Conservation (phyloP, 2,888 invertebrate genomes). For the Lycophotia porphyrea region DNA sequence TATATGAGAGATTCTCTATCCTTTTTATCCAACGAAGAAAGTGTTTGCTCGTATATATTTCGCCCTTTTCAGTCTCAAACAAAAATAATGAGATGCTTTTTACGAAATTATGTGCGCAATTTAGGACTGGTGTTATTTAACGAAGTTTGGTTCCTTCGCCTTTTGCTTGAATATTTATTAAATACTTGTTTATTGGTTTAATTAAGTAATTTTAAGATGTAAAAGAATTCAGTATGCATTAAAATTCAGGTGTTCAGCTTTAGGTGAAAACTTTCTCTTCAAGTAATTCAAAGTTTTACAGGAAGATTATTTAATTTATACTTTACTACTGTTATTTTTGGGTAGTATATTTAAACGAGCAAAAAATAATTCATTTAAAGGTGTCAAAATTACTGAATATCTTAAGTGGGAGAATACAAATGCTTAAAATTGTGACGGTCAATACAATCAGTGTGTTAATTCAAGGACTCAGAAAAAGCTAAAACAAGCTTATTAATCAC, state of each 20-base stretch:
- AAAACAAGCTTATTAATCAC: no score
- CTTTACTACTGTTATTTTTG: no score
- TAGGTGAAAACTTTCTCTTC: neutral
- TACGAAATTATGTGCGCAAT: conserved; percentile 48
- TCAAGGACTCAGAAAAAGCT: no score
- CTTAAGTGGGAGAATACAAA: no score
- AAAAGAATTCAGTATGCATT: neutral
- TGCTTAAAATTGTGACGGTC: no score
- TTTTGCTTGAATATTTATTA: conserved; percentile 22
- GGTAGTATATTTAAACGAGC: neutral
- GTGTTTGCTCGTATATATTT: conserved; percentile 37
- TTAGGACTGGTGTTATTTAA: conserved; percentile 29
- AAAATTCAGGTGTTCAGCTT: neutral
- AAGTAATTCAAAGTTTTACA: neutral
- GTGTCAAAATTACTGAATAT: no score
- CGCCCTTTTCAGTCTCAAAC: conserved; percentile 27
- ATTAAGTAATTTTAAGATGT: neutral
- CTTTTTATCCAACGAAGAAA: conserved; percentile 35
- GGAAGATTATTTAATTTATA: neutral
- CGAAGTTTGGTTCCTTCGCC: conserved; percentile 8
- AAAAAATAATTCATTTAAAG: no score
- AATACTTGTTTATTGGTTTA: conserved; percentile 1
- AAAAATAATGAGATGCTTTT: conserved; percentile 56
- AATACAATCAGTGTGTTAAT: no score
- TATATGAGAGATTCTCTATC: conserved; percentile 48